Base-by-base conservation (phyloP, 2,797 vertebrate genomes). In the Mastacembelus armatus region DNA sequence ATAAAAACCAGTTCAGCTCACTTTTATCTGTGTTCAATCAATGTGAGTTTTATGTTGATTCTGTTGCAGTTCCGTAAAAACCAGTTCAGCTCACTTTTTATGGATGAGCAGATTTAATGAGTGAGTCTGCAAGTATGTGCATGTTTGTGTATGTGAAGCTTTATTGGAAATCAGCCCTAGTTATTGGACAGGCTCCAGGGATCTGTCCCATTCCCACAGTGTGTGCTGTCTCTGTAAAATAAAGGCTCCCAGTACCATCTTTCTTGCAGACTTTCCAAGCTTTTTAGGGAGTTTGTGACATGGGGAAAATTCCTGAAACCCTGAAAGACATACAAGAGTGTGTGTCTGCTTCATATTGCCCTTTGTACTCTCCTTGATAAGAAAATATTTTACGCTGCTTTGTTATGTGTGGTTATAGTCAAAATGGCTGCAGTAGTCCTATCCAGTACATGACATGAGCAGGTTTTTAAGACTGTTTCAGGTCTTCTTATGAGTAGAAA, bases 181-280 rank as follows among this genome's bases (percentile, higher is more conserved):
- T 69, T 77, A 15, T 69, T 84, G 83, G 74, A 87, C 5, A 1
- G 0, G 10, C 35, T 85, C 78, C 88, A 90, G 59, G 52, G 33
- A 51, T 70, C 71, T 10, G 48, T 83, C 70, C 51, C 64, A 72
- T 90, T 87, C 84, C 85, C 88, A 89, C 88, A 83, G 51, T 52
- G 39, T 18, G 11, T 33, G 67, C 36, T 70, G 66, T 77, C 27
- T 81, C 54, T 71, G 29, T 78, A 16, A 71, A 71, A 70, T 38
- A 67, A 72, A 59, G 29, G 30, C 56, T n/a, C 32, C 24, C 21
- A 9, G 36, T 51, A 47, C 22, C n/a, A 16, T 48, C 22, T 38
- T 43, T 22, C 57, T 65, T 66, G 71, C 45, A 57, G 58, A 32
- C 22, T 16, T 56, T 69, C 36, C 39, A 42, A 21, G 19, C 33